Conservation (phyloP, 2,888 invertebrate species). For the Nephrotoma flavescens region DNA sequence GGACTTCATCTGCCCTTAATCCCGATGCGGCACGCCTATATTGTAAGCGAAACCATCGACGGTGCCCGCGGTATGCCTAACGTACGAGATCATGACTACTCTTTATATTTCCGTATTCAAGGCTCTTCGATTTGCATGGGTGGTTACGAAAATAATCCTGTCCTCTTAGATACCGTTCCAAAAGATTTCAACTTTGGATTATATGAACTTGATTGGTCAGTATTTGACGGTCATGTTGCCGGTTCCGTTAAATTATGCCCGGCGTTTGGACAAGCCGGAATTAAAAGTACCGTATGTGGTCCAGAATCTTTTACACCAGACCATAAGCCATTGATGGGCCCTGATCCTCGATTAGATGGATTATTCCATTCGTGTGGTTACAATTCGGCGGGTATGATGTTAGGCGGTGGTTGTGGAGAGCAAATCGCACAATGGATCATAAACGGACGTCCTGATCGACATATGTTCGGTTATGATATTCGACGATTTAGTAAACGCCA, state of each 20-base stretch:
- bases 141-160: constrained; percentile 78
- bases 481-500: constrained; percentile 66
- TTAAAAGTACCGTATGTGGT: constrained; percentile 78
- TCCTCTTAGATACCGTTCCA: constrained; percentile 59
- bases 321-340: constrained; percentile 76
- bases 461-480: constrained; percentile 78
- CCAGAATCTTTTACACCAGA: constrained; percentile 89
- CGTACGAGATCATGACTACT: constrained; percentile 72
- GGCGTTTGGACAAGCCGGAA: constrained; percentile 53
- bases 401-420: constrained; percentile 74
- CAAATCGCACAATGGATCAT: constrained; percentile 77
- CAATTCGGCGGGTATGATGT: constrained; percentile 86
- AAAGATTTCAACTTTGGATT: constrained; percentile 68
- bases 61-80: constrained; percentile 65
- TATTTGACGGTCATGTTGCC: constrained; percentile 62
- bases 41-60: constrained; percentile 64
- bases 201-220: constrained; percentile 76
- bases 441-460: constrained; percentile 64
- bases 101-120: constrained; percentile 68
- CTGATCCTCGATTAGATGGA: constrained; percentile 49
- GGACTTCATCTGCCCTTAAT: constrained; percentile 52
- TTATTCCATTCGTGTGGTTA: constrained; percentile 77
- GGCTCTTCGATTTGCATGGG: constrained; percentile 73
- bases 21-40: constrained; percentile 80
- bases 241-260: constrained; percentile 63